Conservation (phyloP, 2,888 invertebrate genomes). For the Lasioglossum calceatum region DNA sequence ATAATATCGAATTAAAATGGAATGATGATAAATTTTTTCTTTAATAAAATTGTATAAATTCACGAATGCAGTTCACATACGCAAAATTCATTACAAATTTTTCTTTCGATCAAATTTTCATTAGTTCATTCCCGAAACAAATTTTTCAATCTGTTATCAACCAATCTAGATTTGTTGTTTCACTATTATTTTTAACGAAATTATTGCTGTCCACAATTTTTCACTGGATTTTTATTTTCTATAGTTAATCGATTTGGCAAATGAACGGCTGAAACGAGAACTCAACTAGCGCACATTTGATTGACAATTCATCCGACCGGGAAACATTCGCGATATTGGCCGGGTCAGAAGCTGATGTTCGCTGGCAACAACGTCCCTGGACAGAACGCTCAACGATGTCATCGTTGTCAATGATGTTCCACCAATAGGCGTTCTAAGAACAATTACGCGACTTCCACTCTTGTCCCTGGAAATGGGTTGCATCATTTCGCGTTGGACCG, state of each 20-base stretch:
- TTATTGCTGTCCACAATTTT: too few species aligned
- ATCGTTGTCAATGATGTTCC: constrained; percentile 44
- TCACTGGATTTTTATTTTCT: too few species aligned
- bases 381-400: background rate
- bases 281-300: background rate
- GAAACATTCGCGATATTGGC: background rate
- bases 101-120: too few species aligned
- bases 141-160: too few species aligned
- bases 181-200: too few species aligned
- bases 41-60: background rate
- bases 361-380: constrained; percentile 10
- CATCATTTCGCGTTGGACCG: constrained; percentile 1
- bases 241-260: background rate
- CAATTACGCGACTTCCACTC: constrained; percentile 12
- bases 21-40: background rate
- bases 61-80: too few species aligned
- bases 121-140: too few species aligned
- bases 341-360: constrained; percentile 13
- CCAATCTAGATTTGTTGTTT: too few species aligned
- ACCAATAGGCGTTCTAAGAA: constrained; percentile 16
- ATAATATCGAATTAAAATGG: background rate
- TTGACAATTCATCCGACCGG: background rate
- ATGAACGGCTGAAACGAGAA: background rate
- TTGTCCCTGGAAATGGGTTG: constrained; percentile 1
- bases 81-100: too few species aligned